phyloP scores from a whole-genome alignment of 2,888 invertebrate genomes.

The Mythimna ferrago region DNA sequence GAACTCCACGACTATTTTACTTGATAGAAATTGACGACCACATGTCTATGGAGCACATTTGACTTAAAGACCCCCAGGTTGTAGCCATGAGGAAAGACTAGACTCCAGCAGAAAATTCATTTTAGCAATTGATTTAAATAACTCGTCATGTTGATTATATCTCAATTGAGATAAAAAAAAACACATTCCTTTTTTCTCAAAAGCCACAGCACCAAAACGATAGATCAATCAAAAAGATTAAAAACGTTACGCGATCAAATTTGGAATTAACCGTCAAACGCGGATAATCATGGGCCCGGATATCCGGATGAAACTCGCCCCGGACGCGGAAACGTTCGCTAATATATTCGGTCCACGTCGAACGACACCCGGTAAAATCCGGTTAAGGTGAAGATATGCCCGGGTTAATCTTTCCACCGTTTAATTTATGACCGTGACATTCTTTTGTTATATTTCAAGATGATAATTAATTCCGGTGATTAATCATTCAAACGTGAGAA shows the following conservation, averaged over 20 bases:
- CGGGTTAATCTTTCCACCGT: slow-evolving; percentile 84
- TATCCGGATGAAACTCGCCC: slow-evolving; percentile 76
- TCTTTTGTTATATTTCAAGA: slow-evolving; percentile 72
- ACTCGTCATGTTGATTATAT: background rate
- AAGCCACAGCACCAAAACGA: slow-evolving; percentile 21
- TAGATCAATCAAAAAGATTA: slow-evolving; percentile 67
- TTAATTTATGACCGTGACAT: slow-evolving; percentile 84
- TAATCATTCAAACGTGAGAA: slow-evolving; percentile 62
- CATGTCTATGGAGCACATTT: no score
- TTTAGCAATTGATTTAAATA: background rate
- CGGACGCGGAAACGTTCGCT: slow-evolving; percentile 73
- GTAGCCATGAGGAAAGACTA: no score
- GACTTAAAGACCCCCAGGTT: no score
- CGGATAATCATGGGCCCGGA: slow-evolving; percentile 79
- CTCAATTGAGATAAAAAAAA: background rate
- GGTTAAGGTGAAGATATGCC: slow-evolving; percentile 87
- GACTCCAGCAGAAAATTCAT: no score
- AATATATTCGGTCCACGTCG: slow-evolving; percentile 87
- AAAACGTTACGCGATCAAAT: slow-evolving; percentile 71
- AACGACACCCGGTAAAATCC: slow-evolving; percentile 85
- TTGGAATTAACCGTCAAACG: slow-evolving; percentile 72
- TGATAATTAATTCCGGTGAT: slow-evolving; percentile 68
- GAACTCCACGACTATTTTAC: no score
- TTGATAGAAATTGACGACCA: no score
- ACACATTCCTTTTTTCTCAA: background rate